These are phyloP conservation scores for Myioborus melanocephalus DNA, from an alignment of 2,797 vertebrate genomes.

Conservation along the genomic window DNA sequence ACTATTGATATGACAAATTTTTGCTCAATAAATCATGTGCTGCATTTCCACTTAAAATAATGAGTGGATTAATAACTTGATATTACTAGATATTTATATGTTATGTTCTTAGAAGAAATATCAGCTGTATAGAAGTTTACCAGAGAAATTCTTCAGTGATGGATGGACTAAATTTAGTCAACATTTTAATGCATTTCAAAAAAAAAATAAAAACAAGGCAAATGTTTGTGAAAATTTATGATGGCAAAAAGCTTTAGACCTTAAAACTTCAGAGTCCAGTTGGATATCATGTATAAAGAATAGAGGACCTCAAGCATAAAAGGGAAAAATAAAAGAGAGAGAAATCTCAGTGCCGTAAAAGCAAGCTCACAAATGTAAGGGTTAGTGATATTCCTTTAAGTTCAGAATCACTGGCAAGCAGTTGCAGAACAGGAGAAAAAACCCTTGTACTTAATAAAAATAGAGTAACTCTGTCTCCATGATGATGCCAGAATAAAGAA, in stretches of 20 bases:
- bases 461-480: not conserved
- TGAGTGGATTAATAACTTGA: not conserved
- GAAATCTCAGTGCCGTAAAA: not conserved
- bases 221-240: not conserved
- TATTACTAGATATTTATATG: not conserved
- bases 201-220: not conserved
- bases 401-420: not conserved
- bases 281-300: not conserved
- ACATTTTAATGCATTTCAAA: not conserved
- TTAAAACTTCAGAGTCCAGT: not conserved
- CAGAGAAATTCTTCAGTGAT: not conserved
- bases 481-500: not conserved
- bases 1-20: not conserved
- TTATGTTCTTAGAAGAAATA: not conserved
- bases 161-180: not conserved
- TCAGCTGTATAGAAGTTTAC: not conserved
- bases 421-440: not conserved
- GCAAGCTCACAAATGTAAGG: not conserved
- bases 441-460: not conserved
- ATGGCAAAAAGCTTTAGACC: not conserved
- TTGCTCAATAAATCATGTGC: not conserved
- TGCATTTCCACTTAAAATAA: not conserved
- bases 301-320: not conserved
- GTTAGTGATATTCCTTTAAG: not conserved
- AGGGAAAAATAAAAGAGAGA: rapidly evolving